Conservation (phyloP, 2,888 invertebrate genomes). For the Pasiphila rectangulata region DNA sequence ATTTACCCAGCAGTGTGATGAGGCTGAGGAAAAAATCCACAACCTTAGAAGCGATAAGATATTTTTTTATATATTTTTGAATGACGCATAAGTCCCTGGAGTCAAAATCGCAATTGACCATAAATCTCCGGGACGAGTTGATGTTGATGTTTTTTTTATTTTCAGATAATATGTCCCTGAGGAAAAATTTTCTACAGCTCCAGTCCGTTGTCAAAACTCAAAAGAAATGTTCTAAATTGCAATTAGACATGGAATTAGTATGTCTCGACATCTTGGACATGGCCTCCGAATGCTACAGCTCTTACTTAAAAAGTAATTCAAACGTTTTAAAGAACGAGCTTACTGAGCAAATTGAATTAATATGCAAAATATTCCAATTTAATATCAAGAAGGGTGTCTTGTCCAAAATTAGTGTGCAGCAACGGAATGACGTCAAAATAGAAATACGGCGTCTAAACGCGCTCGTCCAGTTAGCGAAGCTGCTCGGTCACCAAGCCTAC, state of each 20-base stretch:
- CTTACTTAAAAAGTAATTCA: conserved; percentile 33
- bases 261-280: conserved; percentile 52
- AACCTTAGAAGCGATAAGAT: too few relatives aligned
- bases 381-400: conserved; percentile 30
- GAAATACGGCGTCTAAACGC: conserved; percentile 59
- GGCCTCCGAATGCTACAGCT: conserved; percentile 44
- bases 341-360: conserved; percentile 34
- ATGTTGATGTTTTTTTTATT: conserved; percentile 12
- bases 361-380: conserved; percentile 43
- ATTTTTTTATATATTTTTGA: too few relatives aligned
- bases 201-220: conserved; percentile 26
- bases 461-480: conserved; percentile 50
- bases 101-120: too few relatives aligned
- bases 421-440: conserved; percentile 55
- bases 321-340: conserved; percentile 37
- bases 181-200: conserved; percentile 26
- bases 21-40: too few relatives aligned
- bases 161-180: conserved; percentile 37
- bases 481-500: conserved; percentile 39
- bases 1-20: too few relatives aligned
- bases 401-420: conserved; percentile 61
- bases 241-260: conserved; percentile 50
- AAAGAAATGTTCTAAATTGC: conserved; percentile 43
- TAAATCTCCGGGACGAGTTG: neutral
- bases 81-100: too few relatives aligned